Conservation (phyloP, 2,797 vertebrate species). For the Acanthurus leucopareius region DNA sequence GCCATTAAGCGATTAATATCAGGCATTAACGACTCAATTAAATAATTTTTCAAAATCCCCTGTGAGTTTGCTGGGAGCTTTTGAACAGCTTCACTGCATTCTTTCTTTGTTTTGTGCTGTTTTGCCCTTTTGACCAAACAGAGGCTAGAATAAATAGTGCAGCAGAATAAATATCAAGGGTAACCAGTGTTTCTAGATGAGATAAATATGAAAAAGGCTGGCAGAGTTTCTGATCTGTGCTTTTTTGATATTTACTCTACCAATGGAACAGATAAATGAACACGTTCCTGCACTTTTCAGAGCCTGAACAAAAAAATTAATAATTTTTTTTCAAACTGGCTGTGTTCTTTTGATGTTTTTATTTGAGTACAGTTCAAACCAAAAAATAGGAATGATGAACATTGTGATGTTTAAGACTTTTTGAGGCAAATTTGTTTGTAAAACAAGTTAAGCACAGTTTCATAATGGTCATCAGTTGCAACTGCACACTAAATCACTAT, state of each 20-base stretch:
- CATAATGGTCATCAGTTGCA: neutral
- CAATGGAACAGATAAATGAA: slow-evolving; percentile 18
- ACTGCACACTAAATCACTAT: slow-evolving; percentile 16
- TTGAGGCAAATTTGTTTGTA: neutral
- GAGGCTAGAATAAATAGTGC: slow-evolving; percentile 24
- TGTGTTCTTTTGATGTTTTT: neutral
- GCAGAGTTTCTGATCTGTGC: slow-evolving; percentile 38
- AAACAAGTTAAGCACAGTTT: neutral
- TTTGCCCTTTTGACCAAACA: neutral
- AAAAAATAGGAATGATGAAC: neutral
- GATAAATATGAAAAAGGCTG: slow-evolving; percentile 38
- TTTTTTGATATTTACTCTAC: slow-evolving; percentile 34
- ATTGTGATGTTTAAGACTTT: too few relatives aligned
- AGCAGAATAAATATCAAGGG: slow-evolving; percentile 16
- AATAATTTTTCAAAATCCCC: neutral
- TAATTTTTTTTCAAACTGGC: neutral
- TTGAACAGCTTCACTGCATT: neutral
- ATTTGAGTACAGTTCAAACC: neutral
- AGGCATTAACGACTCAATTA: too few relatives aligned
- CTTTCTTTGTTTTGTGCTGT: neutral
- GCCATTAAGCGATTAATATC: neutral
- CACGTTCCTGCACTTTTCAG: neutral
- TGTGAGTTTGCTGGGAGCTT: slow-evolving; percentile 1
- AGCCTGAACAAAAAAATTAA: neutral
- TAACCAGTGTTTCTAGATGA: slow-evolving; percentile 28